These are phyloP conservation scores for Phycodurus eques DNA, from an alignment of 2,113 vertebrate species.

Conservation along the genomic window DNA sequence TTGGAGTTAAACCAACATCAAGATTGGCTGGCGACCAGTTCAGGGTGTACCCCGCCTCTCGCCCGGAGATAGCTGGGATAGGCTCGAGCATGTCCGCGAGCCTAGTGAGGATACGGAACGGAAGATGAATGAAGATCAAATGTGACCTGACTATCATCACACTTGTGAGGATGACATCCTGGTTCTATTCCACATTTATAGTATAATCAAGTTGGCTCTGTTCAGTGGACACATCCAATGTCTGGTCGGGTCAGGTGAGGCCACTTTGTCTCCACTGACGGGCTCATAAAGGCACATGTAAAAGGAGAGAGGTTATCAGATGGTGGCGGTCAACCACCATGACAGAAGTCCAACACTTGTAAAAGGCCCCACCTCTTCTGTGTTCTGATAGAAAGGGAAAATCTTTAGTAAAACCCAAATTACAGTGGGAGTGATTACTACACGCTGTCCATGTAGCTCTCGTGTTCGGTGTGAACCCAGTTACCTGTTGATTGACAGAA, in stretches of 20 bases:
- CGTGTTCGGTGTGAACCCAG: too few relatives aligned
- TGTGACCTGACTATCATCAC: constrained; percentile 61
- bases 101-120: too few relatives aligned
- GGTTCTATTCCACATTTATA: neutral
- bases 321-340: constrained; percentile 62
- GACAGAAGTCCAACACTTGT: constrained; percentile 52
- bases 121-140: constrained; percentile 8
- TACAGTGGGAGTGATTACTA: constrained; percentile 26
- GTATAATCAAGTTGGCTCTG: constrained; percentile 5
- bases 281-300: constrained; percentile 64
- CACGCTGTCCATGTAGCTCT: too few relatives aligned
- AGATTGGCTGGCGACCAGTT: too few relatives aligned
- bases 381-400: constrained; percentile 53
- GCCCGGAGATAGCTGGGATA: too few relatives aligned
- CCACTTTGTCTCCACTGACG: constrained; percentile 59
- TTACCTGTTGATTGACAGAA: too few relatives aligned
- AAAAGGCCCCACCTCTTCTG: constrained; percentile 45
- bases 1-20: constrained; percentile 55
- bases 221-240: constrained; percentile 47
- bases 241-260: constrained; percentile 41
- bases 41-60: too few relatives aligned
- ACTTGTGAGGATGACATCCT: neutral
- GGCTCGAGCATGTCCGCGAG: too few relatives aligned
- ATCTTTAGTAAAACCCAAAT: constrained; percentile 65
- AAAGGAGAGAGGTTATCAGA: constrained; percentile 78